Evolutionary conservation across 2,888 invertebrate species (phyloP).

Genomic region (Drosophila villosipedis): DNA sequence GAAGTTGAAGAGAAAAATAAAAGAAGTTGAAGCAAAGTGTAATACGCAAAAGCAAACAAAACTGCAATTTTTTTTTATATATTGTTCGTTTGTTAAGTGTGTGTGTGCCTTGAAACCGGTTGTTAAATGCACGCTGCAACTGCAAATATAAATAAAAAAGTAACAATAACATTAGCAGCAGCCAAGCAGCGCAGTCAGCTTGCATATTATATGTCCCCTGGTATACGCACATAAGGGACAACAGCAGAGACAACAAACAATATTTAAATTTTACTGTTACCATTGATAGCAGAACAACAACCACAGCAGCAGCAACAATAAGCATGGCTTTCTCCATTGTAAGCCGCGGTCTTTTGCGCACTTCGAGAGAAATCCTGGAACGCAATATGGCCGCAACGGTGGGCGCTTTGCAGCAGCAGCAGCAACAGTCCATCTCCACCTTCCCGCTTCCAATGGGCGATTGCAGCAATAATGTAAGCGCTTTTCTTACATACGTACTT

Average conservation of each 20-base stretch:
- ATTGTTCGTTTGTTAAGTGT: slow-evolving; percentile 19
- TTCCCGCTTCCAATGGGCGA: slow-evolving; percentile 42
- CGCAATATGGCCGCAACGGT: slow-evolving; percentile 77
- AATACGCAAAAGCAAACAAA: slow-evolving; percentile 55
- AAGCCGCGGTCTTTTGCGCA: slow-evolving; percentile 79
- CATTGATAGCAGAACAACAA: slow-evolving; percentile 19
- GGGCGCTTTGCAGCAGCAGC: slow-evolving; percentile 56
- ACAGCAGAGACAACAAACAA: slow-evolving; percentile 18
- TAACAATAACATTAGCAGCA: slow-evolving; percentile 31
- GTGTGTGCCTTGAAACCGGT: slow-evolving; percentile 59
- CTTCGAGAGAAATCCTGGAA: slow-evolving; percentile 81
- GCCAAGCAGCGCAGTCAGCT: slow-evolving; percentile 48
- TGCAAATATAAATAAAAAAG: slow-evolving; percentile 39
- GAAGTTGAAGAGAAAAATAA: slow-evolving; percentile 25
- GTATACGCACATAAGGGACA: slow-evolving; percentile 25
- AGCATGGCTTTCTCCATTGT: slow-evolving; percentile 79
- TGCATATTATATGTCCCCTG: slow-evolving; percentile 52
- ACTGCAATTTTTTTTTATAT: slow-evolving; percentile 34
- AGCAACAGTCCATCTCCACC: slow-evolving; percentile 42
- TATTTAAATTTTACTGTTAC: slow-evolving; percentile 19
- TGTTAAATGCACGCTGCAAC: slow-evolving; percentile 65
- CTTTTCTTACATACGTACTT: slow-evolving; percentile 12
- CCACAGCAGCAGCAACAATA: slow-evolving; percentile 18
- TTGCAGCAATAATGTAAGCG: slow-evolving; percentile 67
- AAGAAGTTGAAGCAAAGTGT: slow-evolving; percentile 46